phyloP scores from a whole-genome alignment of 2,888 invertebrate genomes.

The Bembecia ichneumoniformis region DNA sequence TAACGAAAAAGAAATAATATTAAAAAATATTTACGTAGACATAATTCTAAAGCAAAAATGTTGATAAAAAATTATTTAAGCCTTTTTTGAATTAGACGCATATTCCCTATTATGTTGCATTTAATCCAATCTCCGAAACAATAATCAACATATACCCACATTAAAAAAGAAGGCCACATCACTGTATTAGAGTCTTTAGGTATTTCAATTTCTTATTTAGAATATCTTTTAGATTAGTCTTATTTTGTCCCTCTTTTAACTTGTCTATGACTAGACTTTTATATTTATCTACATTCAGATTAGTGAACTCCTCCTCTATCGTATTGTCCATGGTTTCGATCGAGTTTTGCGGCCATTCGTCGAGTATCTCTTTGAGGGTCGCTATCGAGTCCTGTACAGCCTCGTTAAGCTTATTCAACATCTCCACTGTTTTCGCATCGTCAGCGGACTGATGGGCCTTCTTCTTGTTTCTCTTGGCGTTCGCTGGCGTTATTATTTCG shows the following conservation, averaged over 20 bases:
- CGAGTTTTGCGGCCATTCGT: constrained; percentile 37
- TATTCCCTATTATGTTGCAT: too few relatives aligned
- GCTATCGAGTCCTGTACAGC: constrained; percentile 41
- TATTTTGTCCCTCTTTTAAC: constrained; percentile 58
- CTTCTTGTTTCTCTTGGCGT: constrained; percentile 72
- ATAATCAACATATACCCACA: neutral
- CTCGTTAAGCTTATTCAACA: constrained; percentile 41
- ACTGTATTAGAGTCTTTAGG: constrained; percentile 52
- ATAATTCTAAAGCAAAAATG: too few relatives aligned
- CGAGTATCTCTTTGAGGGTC: constrained; percentile 49
- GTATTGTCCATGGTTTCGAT: constrained; percentile 17
- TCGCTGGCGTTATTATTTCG: constrained; percentile 61
- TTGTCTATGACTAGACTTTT: constrained; percentile 53
- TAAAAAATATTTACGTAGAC: too few relatives aligned
- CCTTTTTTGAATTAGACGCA: too few relatives aligned
- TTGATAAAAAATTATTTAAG: too few relatives aligned
- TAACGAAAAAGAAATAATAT: too few relatives aligned
- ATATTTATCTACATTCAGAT: constrained; percentile 44
- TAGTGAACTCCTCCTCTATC: constrained; percentile 45
- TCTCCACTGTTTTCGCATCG: constrained; percentile 42
- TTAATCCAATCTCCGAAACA: too few relatives aligned
- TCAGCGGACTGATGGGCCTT: constrained; percentile 62
- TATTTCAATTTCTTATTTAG: constrained; percentile 71
- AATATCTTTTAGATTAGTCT: constrained; percentile 61
- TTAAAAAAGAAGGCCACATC: constrained; percentile 6